Percentiles rank a stretch among this genome's conserved stretches.
These are phyloP conservation scores for Scaptomyza cyrtandrae DNA, from an alignment of 2,888 invertebrate genomes.

Conservation along the genomic window DNA sequence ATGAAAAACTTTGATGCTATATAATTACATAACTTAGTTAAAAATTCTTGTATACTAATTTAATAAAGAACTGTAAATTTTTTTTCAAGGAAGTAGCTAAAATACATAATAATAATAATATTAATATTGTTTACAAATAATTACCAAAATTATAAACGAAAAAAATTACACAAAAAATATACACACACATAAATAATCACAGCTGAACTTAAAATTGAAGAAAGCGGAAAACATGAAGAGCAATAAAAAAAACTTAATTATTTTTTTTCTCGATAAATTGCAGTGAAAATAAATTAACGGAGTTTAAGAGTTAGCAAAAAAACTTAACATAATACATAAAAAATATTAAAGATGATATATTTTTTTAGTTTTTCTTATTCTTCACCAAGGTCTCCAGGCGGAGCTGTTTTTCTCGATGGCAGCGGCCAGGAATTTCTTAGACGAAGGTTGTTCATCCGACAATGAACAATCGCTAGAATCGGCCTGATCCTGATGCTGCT, in stretches of 20 bases:
- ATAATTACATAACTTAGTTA: slow-evolving; percentile 69
- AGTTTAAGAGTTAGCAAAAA: slow-evolving; percentile 10
- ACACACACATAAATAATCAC: slow-evolving; percentile 73
- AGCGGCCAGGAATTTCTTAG: slow-evolving; percentile 71
- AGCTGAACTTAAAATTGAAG: slow-evolving; percentile 79
- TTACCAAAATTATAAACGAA: slow-evolving; percentile 59
- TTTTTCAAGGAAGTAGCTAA: slow-evolving; percentile 35
- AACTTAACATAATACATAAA: slow-evolving; percentile 62
- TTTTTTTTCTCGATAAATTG: slow-evolving; percentile 38
- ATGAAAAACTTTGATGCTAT: slow-evolving; percentile 50
- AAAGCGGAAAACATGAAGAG: slow-evolving; percentile 37
- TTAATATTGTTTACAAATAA: slow-evolving; percentile 30
- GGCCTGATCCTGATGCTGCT: slow-evolving; percentile 39
- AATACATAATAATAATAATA: slow-evolving; percentile 58
- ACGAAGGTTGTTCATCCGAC: slow-evolving; percentile 71
- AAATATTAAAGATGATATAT: neutral
- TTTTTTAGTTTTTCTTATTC: slow-evolving; percentile 49
- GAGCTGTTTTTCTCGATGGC: slow-evolving; percentile 83
- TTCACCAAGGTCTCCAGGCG: slow-evolving; percentile 87
- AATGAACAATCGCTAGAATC: slow-evolving; percentile 79
- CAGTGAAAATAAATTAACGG: slow-evolving; percentile 58
- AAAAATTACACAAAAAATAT: slow-evolving; percentile 64
- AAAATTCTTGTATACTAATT: slow-evolving; percentile 27
- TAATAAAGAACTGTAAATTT: slow-evolving; percentile 37
- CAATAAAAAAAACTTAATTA: slow-evolving; percentile 57